A percentile compares a stretch with the other conserved stretches of the same genome.
Conservation (phyloP, 2,113 vertebrate species). For the Mungos mungo region DNA sequence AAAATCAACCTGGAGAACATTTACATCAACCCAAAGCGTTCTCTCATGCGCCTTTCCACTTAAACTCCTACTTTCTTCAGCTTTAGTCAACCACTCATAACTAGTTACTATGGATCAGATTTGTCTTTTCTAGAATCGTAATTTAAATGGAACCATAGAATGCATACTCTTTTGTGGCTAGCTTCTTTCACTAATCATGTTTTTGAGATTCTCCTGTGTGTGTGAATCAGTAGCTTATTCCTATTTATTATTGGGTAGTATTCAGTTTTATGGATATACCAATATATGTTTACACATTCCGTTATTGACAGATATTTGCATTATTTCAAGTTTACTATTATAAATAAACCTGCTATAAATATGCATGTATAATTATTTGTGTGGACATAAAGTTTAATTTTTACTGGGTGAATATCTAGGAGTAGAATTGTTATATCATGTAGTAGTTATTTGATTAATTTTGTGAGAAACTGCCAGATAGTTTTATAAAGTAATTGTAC, state of each 20-base stretch:
- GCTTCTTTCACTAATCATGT: not conserved
- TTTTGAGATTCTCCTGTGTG: not conserved
- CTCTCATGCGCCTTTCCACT: not conserved
- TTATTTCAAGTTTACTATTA: slow-evolving; percentile 29
- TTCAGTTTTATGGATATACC: not conserved
- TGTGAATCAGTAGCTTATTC: not conserved
- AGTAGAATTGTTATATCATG: not conserved
- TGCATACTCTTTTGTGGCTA: not conserved
- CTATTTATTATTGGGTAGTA: not conserved
- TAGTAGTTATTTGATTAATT: not conserved
- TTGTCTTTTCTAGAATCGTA: not conserved
- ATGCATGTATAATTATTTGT: not conserved
- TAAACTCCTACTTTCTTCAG: not conserved
- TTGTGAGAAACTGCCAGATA: not conserved
- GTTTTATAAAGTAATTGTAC: not conserved
- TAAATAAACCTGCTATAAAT: not conserved
- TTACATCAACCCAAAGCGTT: not conserved
- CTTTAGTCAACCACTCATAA: not conserved
- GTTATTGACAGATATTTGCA: not conserved
- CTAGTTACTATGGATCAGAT: not conserved
- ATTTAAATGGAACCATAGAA: not conserved
- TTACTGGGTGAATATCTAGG: not conserved
- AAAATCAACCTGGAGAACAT: not conserved
- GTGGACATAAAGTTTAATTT: not conserved
- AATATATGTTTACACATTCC: not conserved